Conservation (phyloP, 2,888 invertebrate species). For the Lamellibrachia satsuma region DNA sequence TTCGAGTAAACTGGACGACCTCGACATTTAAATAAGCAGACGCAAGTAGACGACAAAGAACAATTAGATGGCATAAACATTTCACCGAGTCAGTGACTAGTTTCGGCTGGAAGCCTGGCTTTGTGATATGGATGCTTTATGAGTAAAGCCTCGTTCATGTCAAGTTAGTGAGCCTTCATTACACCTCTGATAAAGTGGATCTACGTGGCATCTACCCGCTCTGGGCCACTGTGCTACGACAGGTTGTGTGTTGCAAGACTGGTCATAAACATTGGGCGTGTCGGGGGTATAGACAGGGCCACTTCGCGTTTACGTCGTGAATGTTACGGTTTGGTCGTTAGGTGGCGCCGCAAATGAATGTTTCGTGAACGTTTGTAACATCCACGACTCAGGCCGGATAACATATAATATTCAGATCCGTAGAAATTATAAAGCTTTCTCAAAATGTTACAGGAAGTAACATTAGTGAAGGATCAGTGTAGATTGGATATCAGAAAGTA, state of each 20-base stretch:
- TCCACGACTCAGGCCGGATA: background rate
- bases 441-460: background rate
- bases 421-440: background rate
- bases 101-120: background rate
- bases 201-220: background rate
- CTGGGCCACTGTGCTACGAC: background rate
- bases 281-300: background rate
- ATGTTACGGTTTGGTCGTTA: background rate
- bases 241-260: background rate
- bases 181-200: background rate
- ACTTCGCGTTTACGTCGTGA: background rate
- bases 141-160: background rate
- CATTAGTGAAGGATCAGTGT: no score
- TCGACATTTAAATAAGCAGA: background rate
- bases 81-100: background rate
- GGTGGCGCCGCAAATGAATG: background rate
- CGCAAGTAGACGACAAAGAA: background rate
- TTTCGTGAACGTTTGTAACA: background rate
- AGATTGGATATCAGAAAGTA: no score
- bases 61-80: background rate
- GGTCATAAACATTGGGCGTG: background rate
- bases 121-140: background rate
- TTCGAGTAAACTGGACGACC: background rate
- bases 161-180: background rate
- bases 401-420: background rate